Conservation (phyloP, 2,113 vertebrate genomes). For the Channa maculata region DNA sequence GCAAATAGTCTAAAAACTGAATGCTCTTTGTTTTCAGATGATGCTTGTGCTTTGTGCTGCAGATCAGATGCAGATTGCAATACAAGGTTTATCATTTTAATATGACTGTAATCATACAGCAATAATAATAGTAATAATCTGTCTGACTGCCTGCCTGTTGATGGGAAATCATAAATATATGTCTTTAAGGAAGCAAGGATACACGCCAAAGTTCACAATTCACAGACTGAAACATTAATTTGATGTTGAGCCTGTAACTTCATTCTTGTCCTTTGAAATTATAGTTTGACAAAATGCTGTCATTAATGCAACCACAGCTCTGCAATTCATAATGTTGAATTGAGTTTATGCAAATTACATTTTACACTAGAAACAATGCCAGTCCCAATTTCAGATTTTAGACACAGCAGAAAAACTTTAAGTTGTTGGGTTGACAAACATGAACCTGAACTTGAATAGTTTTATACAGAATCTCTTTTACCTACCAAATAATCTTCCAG, state of each 20-base stretch:
- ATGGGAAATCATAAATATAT: not conserved
- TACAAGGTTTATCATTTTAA: not conserved
- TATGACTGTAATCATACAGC: not conserved
- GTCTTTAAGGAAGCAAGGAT: not conserved
- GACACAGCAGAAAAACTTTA: too few species aligned
- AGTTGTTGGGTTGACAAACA: too few species aligned
- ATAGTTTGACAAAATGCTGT: slow-evolving; percentile 7
- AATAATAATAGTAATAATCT: not conserved
- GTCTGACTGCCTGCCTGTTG: not conserved
- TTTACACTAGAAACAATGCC: slow-evolving; percentile 26
- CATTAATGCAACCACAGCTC: slow-evolving; percentile 18
- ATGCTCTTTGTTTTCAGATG: not conserved
- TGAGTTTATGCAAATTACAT: slow-evolving; percentile 18
- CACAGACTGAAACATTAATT: not conserved
- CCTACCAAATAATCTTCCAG: not conserved
- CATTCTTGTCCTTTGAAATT: slow-evolving; percentile 1
- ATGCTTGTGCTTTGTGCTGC: not conserved
- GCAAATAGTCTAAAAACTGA: not conserved
- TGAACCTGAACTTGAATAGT: not conserved
- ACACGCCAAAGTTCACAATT: not conserved
- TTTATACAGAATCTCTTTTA: not conserved
- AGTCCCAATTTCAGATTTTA: too few species aligned
- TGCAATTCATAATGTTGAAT: slow-evolving; percentile 12
- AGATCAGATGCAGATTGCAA: not conserved
- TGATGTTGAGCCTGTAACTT: not conserved